Conservation (phyloP, 1,140 invertebrate species). For the Calycopis cecrops region DNA sequence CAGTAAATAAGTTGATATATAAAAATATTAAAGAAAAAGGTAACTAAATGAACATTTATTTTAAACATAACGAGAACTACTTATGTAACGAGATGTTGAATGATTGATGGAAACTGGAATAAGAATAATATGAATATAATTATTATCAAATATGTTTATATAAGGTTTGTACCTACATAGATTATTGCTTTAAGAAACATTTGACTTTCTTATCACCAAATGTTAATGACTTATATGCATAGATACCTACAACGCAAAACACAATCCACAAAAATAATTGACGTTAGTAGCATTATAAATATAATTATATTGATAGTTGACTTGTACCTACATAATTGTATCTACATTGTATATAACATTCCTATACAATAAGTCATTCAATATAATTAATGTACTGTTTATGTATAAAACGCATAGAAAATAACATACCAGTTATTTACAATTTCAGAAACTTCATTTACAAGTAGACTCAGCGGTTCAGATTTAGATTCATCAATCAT, state of each 20-base stretch:
- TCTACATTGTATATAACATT: too few relatives aligned
- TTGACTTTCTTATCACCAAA: conserved; percentile 47
- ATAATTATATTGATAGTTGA: too few relatives aligned
- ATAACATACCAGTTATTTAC: too few relatives aligned
- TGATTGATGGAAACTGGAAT: conserved; percentile 4
- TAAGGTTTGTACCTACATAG: conserved; percentile 26
- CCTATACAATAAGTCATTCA: too few relatives aligned
- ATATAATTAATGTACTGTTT: too few relatives aligned
- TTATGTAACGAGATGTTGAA: not conserved
- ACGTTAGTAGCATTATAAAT: too few relatives aligned
- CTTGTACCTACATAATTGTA: not conserved
- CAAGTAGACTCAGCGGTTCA: too few relatives aligned
- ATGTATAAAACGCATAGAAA: too few relatives aligned
- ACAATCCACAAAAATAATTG: too few relatives aligned
- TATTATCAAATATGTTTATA: conserved; percentile 9
- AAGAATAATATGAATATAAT: conserved; percentile 11
- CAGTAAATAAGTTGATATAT: conserved; percentile 3
- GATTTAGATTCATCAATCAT: too few relatives aligned
- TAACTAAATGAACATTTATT: not conserved
- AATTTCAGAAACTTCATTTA: too few relatives aligned
- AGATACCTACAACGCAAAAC: too few relatives aligned
- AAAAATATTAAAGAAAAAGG: not conserved
- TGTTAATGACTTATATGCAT: conserved; percentile 37
- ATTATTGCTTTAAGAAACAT: conserved; percentile 28
- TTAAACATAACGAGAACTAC: not conserved